Evolutionary conservation across 2,888 invertebrate species (phyloP), one percentile per base, ranked within the genome.

Genomic region (Argynnis bischoffii): DNA sequence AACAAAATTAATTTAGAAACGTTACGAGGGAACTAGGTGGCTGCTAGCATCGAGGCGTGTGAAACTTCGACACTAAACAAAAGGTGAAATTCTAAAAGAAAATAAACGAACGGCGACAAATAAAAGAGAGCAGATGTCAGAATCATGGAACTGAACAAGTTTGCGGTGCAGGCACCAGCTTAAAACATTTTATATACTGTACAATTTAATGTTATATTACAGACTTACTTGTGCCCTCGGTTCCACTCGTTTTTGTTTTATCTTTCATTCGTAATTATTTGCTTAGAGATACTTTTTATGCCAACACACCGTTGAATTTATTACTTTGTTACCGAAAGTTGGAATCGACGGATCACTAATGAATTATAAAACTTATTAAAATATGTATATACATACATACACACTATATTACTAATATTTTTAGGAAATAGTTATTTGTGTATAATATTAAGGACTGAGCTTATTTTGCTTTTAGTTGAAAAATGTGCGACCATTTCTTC

Each of bases 41-140:
- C 64, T 72, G 72, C 64, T 72, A 68, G 72, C 75, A 72, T 69
- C 69, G 73, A 70, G 75, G 64, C 72, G 70, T 64, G 74, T 66
- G 70, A 73, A 77, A 77, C 72, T 77, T 78, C 76, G 76, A 77
- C 76, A 74, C 72, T 74, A 80, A 76, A 81, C 79, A 83, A 83
- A 77, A 75, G 72, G 75, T 72, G 66, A 77, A 78, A 79, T 77
- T 81, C 79, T 79, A 76, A 80, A 81, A 79, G 81, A 80, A 84
- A 85, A 83, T 80, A 82, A 81, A 80, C 74, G 74, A 75, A 76
- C 73, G 47, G 76, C 73, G 47, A 59, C 70, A 76, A 82, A 83
- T 81, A 83, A 81, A 80, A 69, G 75, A 79, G 77, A 81, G 75
- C 76, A 73, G 74, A 81, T 77, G 86, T 84, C 86, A 81, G 74